Percentiles rank a stretch among this genome's conserved stretches.
Evolutionary conservation across 1,140 invertebrate species (phyloP).

Genomic region (Thaumetopoea pityocampa): DNA sequence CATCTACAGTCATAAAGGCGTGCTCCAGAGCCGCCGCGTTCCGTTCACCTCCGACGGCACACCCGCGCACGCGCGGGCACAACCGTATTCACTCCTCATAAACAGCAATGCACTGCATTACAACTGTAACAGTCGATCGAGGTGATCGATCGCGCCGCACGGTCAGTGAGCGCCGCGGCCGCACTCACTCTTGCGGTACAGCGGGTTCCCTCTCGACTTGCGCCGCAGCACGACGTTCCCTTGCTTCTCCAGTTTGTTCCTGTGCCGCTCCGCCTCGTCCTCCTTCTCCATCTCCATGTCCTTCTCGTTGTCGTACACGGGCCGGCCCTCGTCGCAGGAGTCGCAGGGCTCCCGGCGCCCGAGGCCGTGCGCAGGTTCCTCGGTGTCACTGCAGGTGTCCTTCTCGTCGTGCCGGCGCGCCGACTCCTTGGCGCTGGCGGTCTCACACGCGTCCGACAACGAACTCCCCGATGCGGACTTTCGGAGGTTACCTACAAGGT

Average conservation of each 20-base stretch:
- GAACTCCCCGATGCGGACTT: constrained; percentile 93
- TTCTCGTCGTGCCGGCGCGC: constrained; percentile 82
- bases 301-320: constrained; percentile 53
- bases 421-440: constrained; percentile 82
- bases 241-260: constrained; percentile 67
- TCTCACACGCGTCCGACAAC: constrained; percentile 83
- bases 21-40: too few relatives aligned
- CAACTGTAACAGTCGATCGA: too few relatives aligned
- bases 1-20: too few relatives aligned
- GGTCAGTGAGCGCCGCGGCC: too few relatives aligned
- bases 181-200: constrained; percentile 82
- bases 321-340: constrained; percentile 50
- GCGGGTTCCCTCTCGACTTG: constrained; percentile 79
- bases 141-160: too few relatives aligned
- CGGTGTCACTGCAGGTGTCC: constrained; percentile 80
- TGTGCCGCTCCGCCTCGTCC: constrained; percentile 31
- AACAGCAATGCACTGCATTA: too few relatives aligned
- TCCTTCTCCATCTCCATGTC: constrained; percentile 41
- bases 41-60: too few relatives aligned
- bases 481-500: constrained; percentile 62
- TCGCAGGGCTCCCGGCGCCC: constrained; percentile 31
- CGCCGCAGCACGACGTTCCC: constrained; percentile 79
- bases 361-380: constrained; percentile 40
- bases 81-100: too few relatives aligned
- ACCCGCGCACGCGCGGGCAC: too few relatives aligned